Percentiles rank a stretch among this genome's conserved stretches.
phyloP scores from a whole-genome alignment of 2,888 invertebrate genomes.

The Caenorhabditis afra region DNA sequence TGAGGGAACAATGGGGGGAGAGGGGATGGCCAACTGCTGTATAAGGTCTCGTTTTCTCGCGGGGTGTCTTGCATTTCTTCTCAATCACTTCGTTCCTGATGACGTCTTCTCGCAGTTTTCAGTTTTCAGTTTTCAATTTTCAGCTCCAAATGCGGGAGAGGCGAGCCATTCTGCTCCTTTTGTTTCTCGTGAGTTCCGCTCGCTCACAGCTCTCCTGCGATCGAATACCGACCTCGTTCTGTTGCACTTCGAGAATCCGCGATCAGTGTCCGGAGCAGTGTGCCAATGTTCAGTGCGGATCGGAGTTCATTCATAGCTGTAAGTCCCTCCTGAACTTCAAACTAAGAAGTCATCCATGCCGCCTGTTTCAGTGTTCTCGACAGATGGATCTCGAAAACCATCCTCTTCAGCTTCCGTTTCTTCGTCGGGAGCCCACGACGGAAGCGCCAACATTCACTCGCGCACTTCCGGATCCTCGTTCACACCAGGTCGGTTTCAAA shows the following conservation, averaged over 20 bases:
- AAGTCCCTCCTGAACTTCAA: constrained; percentile 33
- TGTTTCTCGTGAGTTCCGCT: constrained; percentile 3
- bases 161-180: constrained; percentile 5
- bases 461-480: background rate
- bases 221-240: constrained; percentile 67
- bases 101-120: background rate
- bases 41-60: constrained; percentile 24
- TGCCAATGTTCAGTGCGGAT: constrained; percentile 60
- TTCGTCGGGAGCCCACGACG: constrained; percentile 53
- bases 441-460: constrained; percentile 44
- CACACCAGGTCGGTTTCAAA: constrained; percentile 15
- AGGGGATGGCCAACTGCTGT: constrained; percentile 19
- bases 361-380: constrained; percentile 63
- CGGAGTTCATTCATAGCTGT: constrained; percentile 62
- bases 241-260: constrained; percentile 69
- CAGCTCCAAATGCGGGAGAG: constrained; percentile 31
- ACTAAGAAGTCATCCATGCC: no score
- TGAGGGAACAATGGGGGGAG: constrained; percentile 17
- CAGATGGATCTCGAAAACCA: constrained; percentile 45
- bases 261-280: constrained; percentile 66
- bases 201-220: constrained; percentile 55
- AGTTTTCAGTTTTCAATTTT: constrained; percentile 6
- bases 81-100: no score
- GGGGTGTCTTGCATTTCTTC: background rate
- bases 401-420: background rate